Evolutionary conservation across 2,113 vertebrate species (phyloP).

Genomic region (Peromyscus maniculatus): DNA sequence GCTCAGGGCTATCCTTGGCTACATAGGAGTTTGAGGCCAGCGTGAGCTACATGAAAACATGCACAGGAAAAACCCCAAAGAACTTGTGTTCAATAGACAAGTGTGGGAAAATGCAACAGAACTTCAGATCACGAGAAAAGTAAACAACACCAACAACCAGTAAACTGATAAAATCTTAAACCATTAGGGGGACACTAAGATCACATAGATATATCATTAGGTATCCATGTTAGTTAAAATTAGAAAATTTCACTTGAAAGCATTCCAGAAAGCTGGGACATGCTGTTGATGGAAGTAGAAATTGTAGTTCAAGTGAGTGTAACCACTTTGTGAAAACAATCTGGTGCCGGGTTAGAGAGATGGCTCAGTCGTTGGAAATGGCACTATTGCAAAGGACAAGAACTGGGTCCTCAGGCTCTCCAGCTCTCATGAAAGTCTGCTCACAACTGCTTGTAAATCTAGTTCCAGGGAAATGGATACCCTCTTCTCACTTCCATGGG

Average conservation of each 20-base stretch:
- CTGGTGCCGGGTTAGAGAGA: background rate
- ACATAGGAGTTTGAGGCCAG: background rate
- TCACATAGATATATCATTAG: background rate
- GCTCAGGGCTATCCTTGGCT: background rate
- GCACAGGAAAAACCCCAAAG: background rate
- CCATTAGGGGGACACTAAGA: background rate
- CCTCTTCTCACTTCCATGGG: background rate
- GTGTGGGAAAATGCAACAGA: slow-evolving; percentile 5
- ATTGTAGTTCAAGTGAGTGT: background rate
- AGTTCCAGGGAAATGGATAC: background rate
- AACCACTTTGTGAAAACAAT: slow-evolving; percentile 15
- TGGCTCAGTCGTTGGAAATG: background rate
- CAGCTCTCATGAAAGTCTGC: background rate
- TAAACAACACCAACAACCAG: background rate
- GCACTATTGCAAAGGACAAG: background rate
- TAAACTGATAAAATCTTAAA: background rate
- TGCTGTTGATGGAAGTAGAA: background rate
- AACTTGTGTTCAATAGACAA: background rate
- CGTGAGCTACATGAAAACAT: background rate
- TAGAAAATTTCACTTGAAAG: slow-evolving; percentile 42
- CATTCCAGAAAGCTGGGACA: background rate
- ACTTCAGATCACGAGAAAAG: background rate
- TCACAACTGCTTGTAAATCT: background rate
- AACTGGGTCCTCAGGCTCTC: background rate
- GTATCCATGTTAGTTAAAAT: background rate